Evolutionary conservation across 2,797 vertebrate species (phyloP).

Genomic region (Sebastes trivittatus): DNA sequence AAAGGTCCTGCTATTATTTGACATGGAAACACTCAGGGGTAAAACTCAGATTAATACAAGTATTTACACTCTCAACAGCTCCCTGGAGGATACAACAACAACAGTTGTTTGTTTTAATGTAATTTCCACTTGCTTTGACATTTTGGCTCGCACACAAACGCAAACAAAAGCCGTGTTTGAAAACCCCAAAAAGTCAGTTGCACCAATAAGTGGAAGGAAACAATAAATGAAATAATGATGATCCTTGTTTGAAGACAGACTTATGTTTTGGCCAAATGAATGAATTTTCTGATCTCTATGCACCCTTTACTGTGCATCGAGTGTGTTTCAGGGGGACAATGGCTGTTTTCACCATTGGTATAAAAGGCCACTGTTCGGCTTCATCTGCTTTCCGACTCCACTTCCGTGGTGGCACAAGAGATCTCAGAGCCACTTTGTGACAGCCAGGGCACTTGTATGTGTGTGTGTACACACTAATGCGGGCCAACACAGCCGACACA

Average conservation of each 20-base stretch:
- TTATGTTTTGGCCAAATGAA: constrained; percentile 49
- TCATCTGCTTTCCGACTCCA: constrained; percentile 74
- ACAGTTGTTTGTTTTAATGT: constrained; percentile 18
- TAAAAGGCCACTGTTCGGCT: constrained; percentile 76
- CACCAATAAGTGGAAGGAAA: not conserved
- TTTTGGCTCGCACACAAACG: constrained; percentile 16
- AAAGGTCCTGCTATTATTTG: not conserved
- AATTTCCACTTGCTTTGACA: constrained; percentile 15
- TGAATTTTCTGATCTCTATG: constrained; percentile 52
- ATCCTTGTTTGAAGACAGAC: constrained; percentile 25
- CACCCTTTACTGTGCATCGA: constrained; percentile 47
- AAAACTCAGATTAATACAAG: constrained; percentile 4
- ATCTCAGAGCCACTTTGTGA: constrained; percentile 74
- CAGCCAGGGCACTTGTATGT: constrained; percentile 64
- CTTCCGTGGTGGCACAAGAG: constrained; percentile 77
- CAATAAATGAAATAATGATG: constrained; percentile 28
- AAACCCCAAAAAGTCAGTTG: constrained; percentile 11
- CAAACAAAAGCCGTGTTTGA: constrained; percentile 7
- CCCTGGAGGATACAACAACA: constrained; percentile 2
- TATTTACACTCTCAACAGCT: constrained; percentile 7
- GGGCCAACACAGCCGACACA: constrained; percentile 38
- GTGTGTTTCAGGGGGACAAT: constrained; percentile 69
- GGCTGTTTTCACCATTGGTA: constrained; percentile 67
- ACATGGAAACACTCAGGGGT: not conserved
- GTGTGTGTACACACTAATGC: constrained; percentile 11